Evolutionary conservation across 2,113 vertebrate species (phyloP), one percentile per base, ranked within the genome.

Genomic region (Laterallus jamaicensis): DNA sequence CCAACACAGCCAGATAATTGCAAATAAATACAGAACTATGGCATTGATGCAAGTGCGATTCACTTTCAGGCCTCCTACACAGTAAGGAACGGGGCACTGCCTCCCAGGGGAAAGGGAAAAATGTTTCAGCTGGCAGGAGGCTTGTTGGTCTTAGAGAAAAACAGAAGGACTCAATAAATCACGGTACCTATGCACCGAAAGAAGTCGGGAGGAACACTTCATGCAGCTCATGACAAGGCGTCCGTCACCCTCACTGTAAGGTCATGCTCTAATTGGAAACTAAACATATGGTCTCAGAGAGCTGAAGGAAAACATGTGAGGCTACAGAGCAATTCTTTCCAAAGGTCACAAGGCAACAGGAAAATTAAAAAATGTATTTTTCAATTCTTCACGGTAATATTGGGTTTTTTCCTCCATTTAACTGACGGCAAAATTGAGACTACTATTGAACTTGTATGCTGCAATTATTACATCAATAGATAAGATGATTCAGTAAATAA

Each of bases 241-340:
- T 15, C 47, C 62, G 13, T 11, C 58, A 35, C 26, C 29, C 11
- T 50, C 39, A 44, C 29, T 49, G 29, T 62, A 40, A 86, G 81
- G 52, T 55, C 18, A 4, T 0, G 7, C 54, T 84, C 67, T 55
- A 75, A 75, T 71, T 64, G 60, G 25, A 71, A 78, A 55, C 12
- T 4, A 80, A 81, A n/a, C 25, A 12, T 55, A 31, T 1, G 12
- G n/a, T 22, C n/a, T 47, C 1, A 0, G 54, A 6, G 3, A 74
- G 64, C 55, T 1, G 9, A 40, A 54, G 40, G 47, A 50, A 70
- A 86, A 50, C 0, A 0, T 44, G 42, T 4, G 26, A 5, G 8
- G 25, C 10, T n/a, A 47, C 21, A 16, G 21, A 78, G 47, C 3
- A 58, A 21, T 68, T 29, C 12, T 47, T 79, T 64, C 74, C 54